Evolutionary conservation across 1,140 invertebrate species (phyloP), one percentile per base, ranked within the genome.

Genomic region (Luehdorfia chinensis): DNA sequence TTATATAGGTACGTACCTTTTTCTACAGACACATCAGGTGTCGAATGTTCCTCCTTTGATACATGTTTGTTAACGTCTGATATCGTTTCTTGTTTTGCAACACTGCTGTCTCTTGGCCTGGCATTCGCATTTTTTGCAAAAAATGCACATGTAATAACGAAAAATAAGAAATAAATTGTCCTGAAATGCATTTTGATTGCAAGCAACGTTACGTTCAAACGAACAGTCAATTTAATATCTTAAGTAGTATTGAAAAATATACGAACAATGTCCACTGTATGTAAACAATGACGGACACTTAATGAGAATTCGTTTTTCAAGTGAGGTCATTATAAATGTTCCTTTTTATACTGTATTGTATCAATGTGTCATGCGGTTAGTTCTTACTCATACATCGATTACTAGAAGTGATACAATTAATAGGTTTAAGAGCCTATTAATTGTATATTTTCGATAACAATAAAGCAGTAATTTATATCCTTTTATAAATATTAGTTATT

Each of bases 101-200:
- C 32, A 47, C 50, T 51, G 21, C 44, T 60, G 33, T 66, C 61
- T 47, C 53, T 65, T 13, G 67, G 64, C 14, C 60, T 45, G 9
- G 56, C 56, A n/a, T n/a, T n/a, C n/a, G n/a, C n/a, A 30, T 49
- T 23, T 45, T 36, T 51, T 39, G 18, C 12, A 6, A 41, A 43
- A 31, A 50, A 12, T n/a, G 30, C 33, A 39, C 7, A 14, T 12
- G 39, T 18, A 19, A 55, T 8, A 14, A 33, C 23, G 27, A 55
- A 18, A 16, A 50, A 37, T 9, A 53, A 11, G 1, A 57, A 15
- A 41, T 18, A 36, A 23, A 62, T 32, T 11, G 37, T 37, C 28
- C 50, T 66, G 21, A 55, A 46, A 45, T 46, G 15, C 62, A 66
- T 66, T 44, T 31, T 53, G 11, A 45, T 27, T 18, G 11, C 19